Conservation (phyloP, 2,113 vertebrate species). For the Cheilinus undulatus region DNA sequence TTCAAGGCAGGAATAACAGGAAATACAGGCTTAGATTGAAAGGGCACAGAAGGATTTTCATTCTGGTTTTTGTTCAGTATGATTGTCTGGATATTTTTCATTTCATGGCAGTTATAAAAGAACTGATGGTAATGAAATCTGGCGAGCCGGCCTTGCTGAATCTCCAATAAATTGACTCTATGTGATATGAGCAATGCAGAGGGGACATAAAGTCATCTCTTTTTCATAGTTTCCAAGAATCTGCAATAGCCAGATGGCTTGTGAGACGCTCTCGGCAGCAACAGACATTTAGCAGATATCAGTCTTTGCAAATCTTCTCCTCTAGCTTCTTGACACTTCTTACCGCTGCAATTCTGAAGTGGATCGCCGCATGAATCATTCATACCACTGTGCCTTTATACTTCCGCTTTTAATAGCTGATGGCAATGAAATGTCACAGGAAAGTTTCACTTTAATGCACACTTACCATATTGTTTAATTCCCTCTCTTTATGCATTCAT, state of each 20-base stretch:
- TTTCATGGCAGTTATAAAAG: background rate
- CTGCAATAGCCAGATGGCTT: slow-evolving; percentile 43
- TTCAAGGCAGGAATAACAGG: background rate
- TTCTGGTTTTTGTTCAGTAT: no score
- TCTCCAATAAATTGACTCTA: slow-evolving; percentile 1
- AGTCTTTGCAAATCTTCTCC: slow-evolving; percentile 14
- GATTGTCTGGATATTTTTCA: background rate
- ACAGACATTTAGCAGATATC: slow-evolving; percentile 33
- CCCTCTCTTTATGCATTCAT: no score
- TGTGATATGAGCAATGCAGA: slow-evolving; percentile 10
- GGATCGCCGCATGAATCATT: slow-evolving; percentile 34
- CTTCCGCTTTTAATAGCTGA: background rate
- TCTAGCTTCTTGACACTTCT: background rate
- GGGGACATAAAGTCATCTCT: slow-evolving; percentile 6
- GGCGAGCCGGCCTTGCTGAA: background rate
- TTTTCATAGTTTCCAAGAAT: slow-evolving; percentile 10
- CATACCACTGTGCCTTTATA: background rate
- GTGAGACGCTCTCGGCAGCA: slow-evolving; percentile 33
- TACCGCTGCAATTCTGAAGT: slow-evolving; percentile 4
- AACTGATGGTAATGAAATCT: background rate
- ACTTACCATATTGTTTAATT: no score
- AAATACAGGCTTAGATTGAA: background rate
- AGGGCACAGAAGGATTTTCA: background rate
- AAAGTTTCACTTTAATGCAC: background rate
- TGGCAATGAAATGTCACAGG: background rate